Base-by-base conservation (phyloP, 1,140 invertebrate genomes). In the Teleogryllus occipitalis region DNA sequence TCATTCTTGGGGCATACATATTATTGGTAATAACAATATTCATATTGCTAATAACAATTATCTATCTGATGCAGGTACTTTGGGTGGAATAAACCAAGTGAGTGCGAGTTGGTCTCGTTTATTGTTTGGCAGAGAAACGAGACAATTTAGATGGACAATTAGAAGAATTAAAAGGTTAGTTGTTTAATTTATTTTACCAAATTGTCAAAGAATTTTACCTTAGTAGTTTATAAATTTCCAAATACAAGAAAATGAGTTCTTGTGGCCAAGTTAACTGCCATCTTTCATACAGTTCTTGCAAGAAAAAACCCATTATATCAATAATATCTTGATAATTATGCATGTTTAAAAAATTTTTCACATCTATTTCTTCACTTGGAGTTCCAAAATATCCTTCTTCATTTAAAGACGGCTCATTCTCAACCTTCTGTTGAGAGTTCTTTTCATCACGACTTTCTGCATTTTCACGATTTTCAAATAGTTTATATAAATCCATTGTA, bases 261-360 rank as follows among this genome's bases (percentile, higher is more conserved):
- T 89, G 85, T 0, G 92, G 91, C 92, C 92, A 94, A 79, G 89
- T 87, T 39, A 86, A 81, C 81, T 88, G 87, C 90, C 91, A 93
- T 80, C 92, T 89, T 15, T 83, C 85, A 48, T 88, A 85, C 74
- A 94, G 84, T 82, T 88, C 87, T 82, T 86, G 85, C 7, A 91
- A 86, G 82, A 88, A 90, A 65, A 89, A 89, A 73, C 89, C 89
- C 12, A 93, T 84, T 77, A 93, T 87, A 74, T 90, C 88, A 83
- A 92, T 89, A 10, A 92, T 88, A 85, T 92, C 86, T 85, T 27
- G 83, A 81, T 80, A 84, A 85, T 76, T 90, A 86, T 84, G 89
- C 86, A 49, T 85, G 87, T 82, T 47, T n/a, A 93, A 89, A 82
- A 93, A 93, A 73, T 86, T 84, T 80, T 89, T 86, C 0, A 94